Evolutionary conservation across 2,888 invertebrate genomes (phyloP).

Genomic region (Agrochola circellaris): DNA sequence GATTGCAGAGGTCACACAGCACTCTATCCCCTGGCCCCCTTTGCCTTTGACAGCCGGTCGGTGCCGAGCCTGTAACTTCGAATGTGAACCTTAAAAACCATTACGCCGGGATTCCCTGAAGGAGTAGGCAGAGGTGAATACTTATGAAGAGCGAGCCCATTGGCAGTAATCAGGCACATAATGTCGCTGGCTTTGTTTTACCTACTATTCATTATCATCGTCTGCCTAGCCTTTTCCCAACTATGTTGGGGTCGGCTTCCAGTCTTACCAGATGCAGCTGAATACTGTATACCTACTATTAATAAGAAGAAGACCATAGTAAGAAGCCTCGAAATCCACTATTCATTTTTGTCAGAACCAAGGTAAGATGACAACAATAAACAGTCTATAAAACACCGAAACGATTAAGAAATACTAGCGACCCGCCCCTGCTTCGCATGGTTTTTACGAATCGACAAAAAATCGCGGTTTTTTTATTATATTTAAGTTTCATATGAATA

Average conservation of each 20-base stretch:
- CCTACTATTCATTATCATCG: not conserved
- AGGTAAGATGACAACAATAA: too few species aligned
- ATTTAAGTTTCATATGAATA: not conserved
- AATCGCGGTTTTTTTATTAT: not conserved
- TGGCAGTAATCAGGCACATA: not conserved
- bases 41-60: not conserved
- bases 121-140: not conserved
- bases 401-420: too few species aligned
- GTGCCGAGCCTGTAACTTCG: not conserved
- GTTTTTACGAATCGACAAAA: not conserved
- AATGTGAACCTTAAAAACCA: not conserved
- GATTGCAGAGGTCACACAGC: conserved; percentile 19
- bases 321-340: not conserved
- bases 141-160: too few species aligned
- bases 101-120: not conserved
- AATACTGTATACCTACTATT: not conserved
- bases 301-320: not conserved
- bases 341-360: not conserved
- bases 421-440: too few species aligned
- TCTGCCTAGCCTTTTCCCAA: not conserved
- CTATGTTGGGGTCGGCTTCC: not conserved
- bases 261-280: not conserved
- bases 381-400: not conserved
- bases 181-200: not conserved
- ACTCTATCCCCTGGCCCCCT: conserved; percentile 6